Base-by-base conservation (phyloP, 2,888 invertebrate species). In the Drosophila buzzatii region DNA sequence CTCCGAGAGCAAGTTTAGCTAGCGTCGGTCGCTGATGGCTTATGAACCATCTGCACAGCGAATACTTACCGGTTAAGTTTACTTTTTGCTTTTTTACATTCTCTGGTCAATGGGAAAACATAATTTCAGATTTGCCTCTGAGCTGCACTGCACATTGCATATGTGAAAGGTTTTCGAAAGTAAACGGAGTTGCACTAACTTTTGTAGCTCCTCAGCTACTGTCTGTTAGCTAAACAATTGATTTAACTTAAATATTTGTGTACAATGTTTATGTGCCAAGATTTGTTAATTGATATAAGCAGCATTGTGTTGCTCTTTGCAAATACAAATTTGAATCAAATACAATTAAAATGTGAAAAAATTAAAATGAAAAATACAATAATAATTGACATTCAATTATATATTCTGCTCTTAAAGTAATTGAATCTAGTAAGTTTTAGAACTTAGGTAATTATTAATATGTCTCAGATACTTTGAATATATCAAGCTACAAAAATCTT, bases 41-140 rank as follows among this genome's bases (percentile, higher is more conserved):
- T 68, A 68, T 78, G 68, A 68, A 78, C 68, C 73, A 76, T 78
- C 76, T 73, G 73, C 62, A 59, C 45, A 35, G 62, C 67, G 47
- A 73, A 67, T 73, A 76, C 78, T 63, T 62, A 73, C 76, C 60
- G 76, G 73, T 78, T 68, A 73, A 73, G 79, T 72, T 77, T 73
- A 33, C 45, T 63, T 70, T 76, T 59, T 63, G 49, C 73, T 70
- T 63, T 58, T 55, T 58, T 55, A 72, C 62, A 63, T 72, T 72
- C 67, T 71, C 71, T 70, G 71, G 61, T 70, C 61, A 70, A 55
- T 61, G 55, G 39, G 44, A 70, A 70, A 41, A 55, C 20, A 16
- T 62, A 51, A 58, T 72, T 75, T 77, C 58, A 62, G 74, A 74
- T 76, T 74, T 76, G 75, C 55, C 78, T 72, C 67, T 59, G 61